A percentile compares a stretch with the other conserved stretches of the same genome.
Conservation (phyloP, 2,888 invertebrate genomes). For the Cinara cedri region DNA sequence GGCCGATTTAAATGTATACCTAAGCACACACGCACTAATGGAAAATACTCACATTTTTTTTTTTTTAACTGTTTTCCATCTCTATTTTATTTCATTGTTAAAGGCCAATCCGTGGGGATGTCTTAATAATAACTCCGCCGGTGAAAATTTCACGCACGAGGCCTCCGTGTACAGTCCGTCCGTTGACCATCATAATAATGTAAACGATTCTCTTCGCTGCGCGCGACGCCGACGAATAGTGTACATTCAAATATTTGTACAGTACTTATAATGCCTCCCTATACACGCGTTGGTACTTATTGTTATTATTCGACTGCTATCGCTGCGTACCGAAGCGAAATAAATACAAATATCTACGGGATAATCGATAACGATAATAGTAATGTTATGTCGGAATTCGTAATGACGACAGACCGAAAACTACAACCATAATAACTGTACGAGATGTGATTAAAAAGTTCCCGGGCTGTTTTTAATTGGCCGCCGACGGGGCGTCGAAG, state of each 20-base stretch:
- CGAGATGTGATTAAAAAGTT: no score
- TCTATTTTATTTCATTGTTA: slow-evolving; percentile 40
- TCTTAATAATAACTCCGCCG: slow-evolving; percentile 38
- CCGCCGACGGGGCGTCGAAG: no score
- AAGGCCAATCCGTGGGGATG: slow-evolving; percentile 33
- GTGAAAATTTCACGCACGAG: slow-evolving; percentile 55
- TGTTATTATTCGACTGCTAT: background rate
- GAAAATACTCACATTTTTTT: slow-evolving; percentile 40
- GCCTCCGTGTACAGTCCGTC: slow-evolving; percentile 24
- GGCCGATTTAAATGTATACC: slow-evolving; percentile 45
- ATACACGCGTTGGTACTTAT: no score
- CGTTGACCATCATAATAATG: slow-evolving; percentile 38
- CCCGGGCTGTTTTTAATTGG: no score
- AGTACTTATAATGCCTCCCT: background rate
- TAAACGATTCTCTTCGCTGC: slow-evolving; percentile 45
- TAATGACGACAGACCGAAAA: no score
- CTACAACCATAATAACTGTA: no score
- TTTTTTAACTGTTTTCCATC: background rate
- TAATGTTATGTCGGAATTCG: no score
- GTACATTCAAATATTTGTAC: slow-evolving; percentile 17
- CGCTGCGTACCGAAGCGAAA: slow-evolving; percentile 34
- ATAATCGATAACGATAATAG: background rate
- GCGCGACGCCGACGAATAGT: background rate
- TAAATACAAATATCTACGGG: background rate
- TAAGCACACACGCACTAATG: slow-evolving; percentile 31